phyloP scores from a whole-genome alignment of 2,113 vertebrate species.

The Prochilodus magdalenae region DNA sequence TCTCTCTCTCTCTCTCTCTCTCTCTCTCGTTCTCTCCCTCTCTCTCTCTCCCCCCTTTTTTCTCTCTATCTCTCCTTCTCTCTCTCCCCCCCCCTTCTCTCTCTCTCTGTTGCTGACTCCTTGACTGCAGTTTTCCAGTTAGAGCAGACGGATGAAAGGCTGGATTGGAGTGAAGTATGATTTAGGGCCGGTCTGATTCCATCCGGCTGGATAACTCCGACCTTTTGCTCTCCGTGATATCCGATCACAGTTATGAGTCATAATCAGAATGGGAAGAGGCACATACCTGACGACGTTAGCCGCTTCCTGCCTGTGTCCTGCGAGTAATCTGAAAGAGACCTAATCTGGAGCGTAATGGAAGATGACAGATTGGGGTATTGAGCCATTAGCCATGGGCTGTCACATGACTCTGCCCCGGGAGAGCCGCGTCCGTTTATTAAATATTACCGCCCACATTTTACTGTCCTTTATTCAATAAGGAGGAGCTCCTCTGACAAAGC shows the following conservation, averaged over 20 bases:
- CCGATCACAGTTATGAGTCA: constrained; percentile 7
- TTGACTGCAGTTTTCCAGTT: background rate
- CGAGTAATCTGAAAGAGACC: background rate
- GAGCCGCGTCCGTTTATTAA: background rate
- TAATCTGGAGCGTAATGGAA: background rate
- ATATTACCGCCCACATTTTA: background rate
- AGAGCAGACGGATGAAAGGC: constrained; percentile 11
- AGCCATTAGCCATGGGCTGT: background rate
- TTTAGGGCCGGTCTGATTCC: background rate
- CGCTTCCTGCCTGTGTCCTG: background rate
- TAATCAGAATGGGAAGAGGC: background rate
- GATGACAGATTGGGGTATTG: background rate
- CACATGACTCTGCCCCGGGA: background rate
- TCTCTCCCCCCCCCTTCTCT: constrained; percentile 14
- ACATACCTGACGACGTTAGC: background rate
- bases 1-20: background rate
- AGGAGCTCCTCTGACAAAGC: background rate
- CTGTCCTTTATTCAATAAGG: background rate
- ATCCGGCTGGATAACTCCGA: background rate
- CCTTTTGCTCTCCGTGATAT: background rate
- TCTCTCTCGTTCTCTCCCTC: background rate
- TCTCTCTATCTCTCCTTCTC: constrained; percentile 15
- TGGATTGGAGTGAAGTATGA: constrained; percentile 10
- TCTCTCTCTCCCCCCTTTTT: background rate
- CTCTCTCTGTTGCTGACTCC: background rate